phyloP scores from a whole-genome alignment of 2,888 invertebrate genomes.

The Dorcus hopei region DNA sequence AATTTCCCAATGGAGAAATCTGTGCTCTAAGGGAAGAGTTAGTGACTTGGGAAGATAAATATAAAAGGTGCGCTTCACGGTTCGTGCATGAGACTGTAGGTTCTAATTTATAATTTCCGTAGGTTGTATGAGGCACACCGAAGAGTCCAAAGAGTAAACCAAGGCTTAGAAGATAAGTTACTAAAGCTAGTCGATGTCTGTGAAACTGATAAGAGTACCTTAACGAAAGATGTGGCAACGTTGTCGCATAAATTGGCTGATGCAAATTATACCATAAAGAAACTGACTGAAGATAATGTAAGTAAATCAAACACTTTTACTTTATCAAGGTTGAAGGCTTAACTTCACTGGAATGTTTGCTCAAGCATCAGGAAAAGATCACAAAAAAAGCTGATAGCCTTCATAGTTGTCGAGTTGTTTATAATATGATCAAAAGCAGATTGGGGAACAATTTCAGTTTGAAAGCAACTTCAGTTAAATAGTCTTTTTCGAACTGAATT shows the following conservation, averaged over 20 bases:
- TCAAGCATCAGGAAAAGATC: no score
- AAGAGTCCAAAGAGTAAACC: conserved; percentile 90
- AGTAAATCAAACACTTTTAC: conserved; percentile 36
- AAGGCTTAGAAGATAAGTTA: conserved; percentile 90
- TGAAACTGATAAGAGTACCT: conserved; percentile 82
- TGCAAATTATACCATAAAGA: conserved; percentile 79
- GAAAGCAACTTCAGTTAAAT: no score
- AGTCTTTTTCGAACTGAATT: no score
- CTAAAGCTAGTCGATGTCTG: conserved; percentile 88
- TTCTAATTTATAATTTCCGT: conserved; percentile 19
- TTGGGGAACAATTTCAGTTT: no score
- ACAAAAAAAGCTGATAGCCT: no score
- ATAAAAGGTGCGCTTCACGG: conserved; percentile 63
- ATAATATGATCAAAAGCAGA: no score
- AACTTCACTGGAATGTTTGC: no score
- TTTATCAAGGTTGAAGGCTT: no score
- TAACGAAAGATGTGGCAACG: conserved; percentile 84
- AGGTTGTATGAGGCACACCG: conserved; percentile 91
- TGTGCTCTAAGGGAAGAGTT: conserved; percentile 80
- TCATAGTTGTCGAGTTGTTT: no score
- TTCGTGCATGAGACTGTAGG: background rate
- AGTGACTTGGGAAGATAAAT: conserved; percentile 87
- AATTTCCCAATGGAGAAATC: conserved; percentile 63
- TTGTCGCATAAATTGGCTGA: conserved; percentile 80
- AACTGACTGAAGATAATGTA: conserved; percentile 84